Evolutionary conservation across 2,797 vertebrate genomes (phyloP), one percentile per base, ranked within the genome.

Genomic region (Naso thynnoides): DNA sequence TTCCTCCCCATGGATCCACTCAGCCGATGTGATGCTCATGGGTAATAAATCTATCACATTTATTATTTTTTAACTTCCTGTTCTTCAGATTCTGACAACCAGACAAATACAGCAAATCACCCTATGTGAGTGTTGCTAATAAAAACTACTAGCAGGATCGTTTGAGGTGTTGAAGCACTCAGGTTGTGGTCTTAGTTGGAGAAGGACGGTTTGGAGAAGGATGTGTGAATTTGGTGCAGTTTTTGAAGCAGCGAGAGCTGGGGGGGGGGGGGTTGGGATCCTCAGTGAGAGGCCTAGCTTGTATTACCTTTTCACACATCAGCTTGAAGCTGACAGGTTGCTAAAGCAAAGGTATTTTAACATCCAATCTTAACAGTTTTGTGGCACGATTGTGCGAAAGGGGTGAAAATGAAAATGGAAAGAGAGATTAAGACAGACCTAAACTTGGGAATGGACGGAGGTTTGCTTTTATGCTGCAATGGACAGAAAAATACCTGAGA

Each of bases 221-320:
- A 3, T 9, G 84, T 87, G 86, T 89, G 85, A 87, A 85, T 60
- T 54, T 52, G 53, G 64, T 70, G 73, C 48, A 63, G 70, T 49
- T 68, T 73, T 36, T 44, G 66, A 68, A 52, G 76, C 31, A 26
- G 61, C 45, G 26, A 45, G 47, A 27, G 24, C 47, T 44, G 27
- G 39, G n/a, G 27, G 39, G 24, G 23, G 7, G 11, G 56, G 2
- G 47, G 16, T 4, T n/a, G 42, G 60, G 39, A 23, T 76, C 49
- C 26, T 56, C 44, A 31, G 66, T 42, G 78, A 76, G 56, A 61
- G 63, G 78, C 57, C 53, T 55, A 57, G 82, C 74, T 79, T 71
- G 78, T 84, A 90, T 92, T 91, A 89, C 78, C 86, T 91, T 91
- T 92, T 93, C 85, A 90, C 91, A 92, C 88, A 0, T 92, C 90